Conservation (phyloP, 2,797 vertebrate species). For the Premnoplex brunnescens region DNA sequence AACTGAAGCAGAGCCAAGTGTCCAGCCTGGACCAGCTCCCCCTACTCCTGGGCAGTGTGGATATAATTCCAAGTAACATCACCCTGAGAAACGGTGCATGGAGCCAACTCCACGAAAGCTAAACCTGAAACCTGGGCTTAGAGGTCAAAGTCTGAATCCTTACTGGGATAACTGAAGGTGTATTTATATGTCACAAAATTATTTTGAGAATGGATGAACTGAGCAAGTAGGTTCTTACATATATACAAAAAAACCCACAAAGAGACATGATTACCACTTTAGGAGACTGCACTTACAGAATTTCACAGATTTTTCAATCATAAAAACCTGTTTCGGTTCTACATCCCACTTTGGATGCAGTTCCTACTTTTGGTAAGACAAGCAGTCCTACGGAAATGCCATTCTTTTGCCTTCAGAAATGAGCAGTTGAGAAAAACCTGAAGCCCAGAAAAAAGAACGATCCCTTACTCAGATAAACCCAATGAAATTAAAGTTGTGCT, state of each 20-base stretch:
- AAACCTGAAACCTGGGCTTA: not conserved
- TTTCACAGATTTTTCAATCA: not conserved
- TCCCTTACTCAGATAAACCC: not conserved
- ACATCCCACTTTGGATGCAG: not conserved
- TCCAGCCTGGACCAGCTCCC: not conserved
- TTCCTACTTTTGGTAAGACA: not conserved
- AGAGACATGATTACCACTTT: fast-evolving
- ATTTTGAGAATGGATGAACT: not conserved
- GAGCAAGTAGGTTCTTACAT: not conserved
- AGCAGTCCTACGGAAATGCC: not conserved
- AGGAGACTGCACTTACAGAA: not conserved
- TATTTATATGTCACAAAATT: not conserved
- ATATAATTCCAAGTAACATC: not conserved
- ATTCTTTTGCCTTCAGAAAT: not conserved
- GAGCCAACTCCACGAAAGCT: not conserved
- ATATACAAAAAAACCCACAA: fast-evolving
- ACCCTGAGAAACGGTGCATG: not conserved
- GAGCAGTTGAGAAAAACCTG: not conserved
- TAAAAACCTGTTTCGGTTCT: not conserved
- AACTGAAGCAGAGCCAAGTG: not conserved
- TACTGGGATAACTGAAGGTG: not conserved
- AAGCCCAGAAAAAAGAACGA: not conserved
- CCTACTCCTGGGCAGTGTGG: not conserved
- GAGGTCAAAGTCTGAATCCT: not conserved
- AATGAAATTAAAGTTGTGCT: not conserved